These are phyloP conservation scores for Entelurus aequoreus DNA, from an alignment of 2,113 vertebrate genomes.

Conservation along the genomic window DNA sequence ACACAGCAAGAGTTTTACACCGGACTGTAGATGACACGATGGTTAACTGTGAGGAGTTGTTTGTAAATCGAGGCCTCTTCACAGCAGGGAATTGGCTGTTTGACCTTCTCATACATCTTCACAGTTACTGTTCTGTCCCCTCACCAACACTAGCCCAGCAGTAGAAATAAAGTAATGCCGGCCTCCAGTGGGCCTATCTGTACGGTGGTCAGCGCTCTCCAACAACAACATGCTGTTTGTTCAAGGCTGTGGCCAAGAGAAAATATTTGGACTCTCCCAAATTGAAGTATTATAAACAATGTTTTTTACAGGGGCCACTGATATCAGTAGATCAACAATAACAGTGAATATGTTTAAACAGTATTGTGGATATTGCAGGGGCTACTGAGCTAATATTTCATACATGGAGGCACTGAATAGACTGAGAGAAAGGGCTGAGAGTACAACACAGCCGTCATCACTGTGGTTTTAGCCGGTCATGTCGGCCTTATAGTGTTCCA, in stretches of 20 bases:
- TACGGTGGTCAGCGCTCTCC: constrained; percentile 51
- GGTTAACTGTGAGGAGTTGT: constrained; percentile 35
- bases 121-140: constrained; percentile 20
- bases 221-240: constrained; percentile 72
- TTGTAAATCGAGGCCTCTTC: constrained; percentile 34
- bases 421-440: constrained; percentile 13
- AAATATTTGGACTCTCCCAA: constrained; percentile 74
- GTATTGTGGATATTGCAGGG: constrained; percentile 38
- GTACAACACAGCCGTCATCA: constrained; percentile 26
- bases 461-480: constrained; percentile 23
- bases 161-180: constrained; percentile 40
- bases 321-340: constrained; percentile 63
- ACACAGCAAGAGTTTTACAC: constrained; percentile 17
- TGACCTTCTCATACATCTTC: constrained; percentile 35
- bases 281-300: constrained; percentile 71
- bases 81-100: constrained; percentile 19
- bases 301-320: constrained; percentile 52
- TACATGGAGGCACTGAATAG: constrained; percentile 39
- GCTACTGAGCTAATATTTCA: constrained; percentile 38
- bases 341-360: constrained; percentile 58
- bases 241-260: constrained; percentile 63
- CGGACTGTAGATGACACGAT: not conserved
- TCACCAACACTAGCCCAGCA: constrained; percentile 26
- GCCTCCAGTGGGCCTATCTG: constrained; percentile 32
- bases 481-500: constrained; percentile 15